Evolutionary conservation across 2,113 vertebrate genomes (phyloP).

Genomic region (Onychorhynchus coronatus): DNA sequence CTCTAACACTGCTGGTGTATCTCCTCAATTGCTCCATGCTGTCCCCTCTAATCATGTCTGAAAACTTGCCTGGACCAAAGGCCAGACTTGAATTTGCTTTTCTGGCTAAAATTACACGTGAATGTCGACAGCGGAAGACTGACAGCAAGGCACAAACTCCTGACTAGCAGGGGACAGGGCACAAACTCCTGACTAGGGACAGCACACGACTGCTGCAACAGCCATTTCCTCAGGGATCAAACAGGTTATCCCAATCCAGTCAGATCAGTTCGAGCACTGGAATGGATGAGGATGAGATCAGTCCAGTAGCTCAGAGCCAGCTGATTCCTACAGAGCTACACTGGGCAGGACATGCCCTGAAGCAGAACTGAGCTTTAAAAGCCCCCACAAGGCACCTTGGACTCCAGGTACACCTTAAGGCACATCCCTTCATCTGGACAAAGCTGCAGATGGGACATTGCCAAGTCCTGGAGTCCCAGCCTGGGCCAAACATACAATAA

Average conservation of each 20-base stretch:
- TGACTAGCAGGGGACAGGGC: too few species aligned
- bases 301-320: neutral
- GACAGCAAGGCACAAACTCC: too few species aligned
- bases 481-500: neutral
- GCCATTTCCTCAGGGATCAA: neutral
- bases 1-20: fast-evolving
- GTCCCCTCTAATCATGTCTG: neutral
- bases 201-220: neutral
- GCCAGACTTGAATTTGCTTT: neutral
- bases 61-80: neutral
- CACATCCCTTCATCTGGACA: neutral
- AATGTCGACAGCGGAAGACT: neutral
- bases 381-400: neutral
- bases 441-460: neutral
- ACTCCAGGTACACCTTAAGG: fast-evolving
- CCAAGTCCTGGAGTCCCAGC: neutral
- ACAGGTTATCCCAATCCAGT: neutral
- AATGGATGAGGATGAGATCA: neutral
- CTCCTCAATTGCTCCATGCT: neutral
- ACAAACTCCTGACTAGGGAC: neutral
- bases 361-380: neutral
- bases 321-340: neutral
- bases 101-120: neutral
- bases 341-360: neutral
- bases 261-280: neutral